phyloP scores from a whole-genome alignment of 2,113 vertebrate species.

The Aviceda subcristata region DNA sequence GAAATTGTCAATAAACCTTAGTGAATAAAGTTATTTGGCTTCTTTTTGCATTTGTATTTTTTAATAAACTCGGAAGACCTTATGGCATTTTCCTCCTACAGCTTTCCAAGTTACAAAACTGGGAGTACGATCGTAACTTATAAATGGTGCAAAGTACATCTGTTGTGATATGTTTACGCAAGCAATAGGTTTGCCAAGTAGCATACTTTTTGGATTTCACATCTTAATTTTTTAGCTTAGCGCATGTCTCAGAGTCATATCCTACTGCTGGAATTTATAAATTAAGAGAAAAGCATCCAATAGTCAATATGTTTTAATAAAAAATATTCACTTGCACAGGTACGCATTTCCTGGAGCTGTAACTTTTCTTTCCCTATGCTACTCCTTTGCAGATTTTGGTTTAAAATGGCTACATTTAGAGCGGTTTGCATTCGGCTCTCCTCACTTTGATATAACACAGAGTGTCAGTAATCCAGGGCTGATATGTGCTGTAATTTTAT shows the following conservation, averaged over 20 bases:
- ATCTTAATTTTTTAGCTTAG: neutral
- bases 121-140: accelerated
- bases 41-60: neutral
- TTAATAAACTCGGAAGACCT: neutral
- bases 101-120: neutral
- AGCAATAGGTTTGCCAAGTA: neutral
- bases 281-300: neutral
- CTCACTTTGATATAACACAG: neutral
- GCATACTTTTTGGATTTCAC: neutral
- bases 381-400: neutral
- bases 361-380: neutral
- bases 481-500: neutral
- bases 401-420: neutral
- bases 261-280: neutral
- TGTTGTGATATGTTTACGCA: accelerated
- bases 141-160: neutral
- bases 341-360: neutral
- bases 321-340: neutral
- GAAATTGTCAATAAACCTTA: neutral
- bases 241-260: neutral
- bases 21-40: neutral
- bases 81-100: neutral
- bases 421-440: neutral
- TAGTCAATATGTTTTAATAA: neutral
- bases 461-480: neutral